Evolutionary conservation across 2,888 invertebrate genomes (phyloP), one percentile per base, ranked within the genome.

Genomic region (Athalia cordata): DNA sequence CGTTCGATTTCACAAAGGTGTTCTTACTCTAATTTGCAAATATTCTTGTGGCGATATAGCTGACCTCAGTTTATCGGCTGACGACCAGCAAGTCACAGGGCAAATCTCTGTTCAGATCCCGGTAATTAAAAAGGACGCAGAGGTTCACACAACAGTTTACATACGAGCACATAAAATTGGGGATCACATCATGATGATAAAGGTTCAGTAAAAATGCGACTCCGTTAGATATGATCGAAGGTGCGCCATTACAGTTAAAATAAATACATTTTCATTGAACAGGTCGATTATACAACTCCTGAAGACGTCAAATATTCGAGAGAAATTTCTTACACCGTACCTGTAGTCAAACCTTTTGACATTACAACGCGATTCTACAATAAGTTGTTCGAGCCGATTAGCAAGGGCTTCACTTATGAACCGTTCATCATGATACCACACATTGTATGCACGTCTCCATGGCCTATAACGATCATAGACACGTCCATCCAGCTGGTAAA

Each of bases 321-420:
- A 86, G 94, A 94, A 83, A 92, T 93, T 82, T 91, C 90, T 29
- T 92, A 94, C 70, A 92, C 92, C 83, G 91, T 95, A 78, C 91
- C 93, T 80, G 93, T 95, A 5, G 93, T 93, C 5, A 94, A 95
- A 87, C 95, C 95, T 13, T 95, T 95, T 89, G 94, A 95, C 85
- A 92, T 95, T 1, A 90, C 92, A 3, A 93, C 94, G 7, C 93
- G 93, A 86, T 95, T 93, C 91, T 92, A 93, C 80, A 93, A 94
- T 5, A 91, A 92, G 87, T 92, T 93, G 81, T 94, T 95, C 85
- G 93, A 93, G 86, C 92, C 93, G 43, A 91, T 94, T 80, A 90
- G 92, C 3, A 94, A 93, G 86, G 93, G 94, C 83, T 95, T 94
- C 88, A 92, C 93, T 50, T 92, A 93, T 83, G 95, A 95, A 87